A percentile compares a stretch with the other conserved stretches of the same genome.
phyloP scores from a whole-genome alignment of 2,797 vertebrate species.

The Acrocephalus scirpaceus region DNA sequence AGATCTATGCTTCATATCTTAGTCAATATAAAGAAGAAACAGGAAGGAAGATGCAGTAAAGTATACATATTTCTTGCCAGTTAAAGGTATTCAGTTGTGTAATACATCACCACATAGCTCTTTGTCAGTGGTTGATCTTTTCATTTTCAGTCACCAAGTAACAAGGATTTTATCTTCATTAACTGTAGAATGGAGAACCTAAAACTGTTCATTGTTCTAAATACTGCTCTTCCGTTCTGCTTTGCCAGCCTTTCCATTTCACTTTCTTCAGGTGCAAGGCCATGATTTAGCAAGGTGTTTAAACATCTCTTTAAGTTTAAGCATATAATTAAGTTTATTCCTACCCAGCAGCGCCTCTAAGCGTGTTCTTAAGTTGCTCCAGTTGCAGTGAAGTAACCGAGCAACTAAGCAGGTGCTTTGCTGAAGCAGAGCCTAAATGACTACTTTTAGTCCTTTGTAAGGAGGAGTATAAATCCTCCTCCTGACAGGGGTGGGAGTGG shows the following conservation, averaged over 20 bases:
- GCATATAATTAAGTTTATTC: neutral
- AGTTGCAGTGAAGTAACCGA: neutral
- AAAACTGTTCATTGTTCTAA: neutral
- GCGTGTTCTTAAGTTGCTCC: neutral
- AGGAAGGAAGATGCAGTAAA: neutral
- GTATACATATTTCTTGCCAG: neutral
- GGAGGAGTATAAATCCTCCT: constrained; percentile 32
- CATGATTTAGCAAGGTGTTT: neutral
- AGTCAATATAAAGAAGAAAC: neutral
- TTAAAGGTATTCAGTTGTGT: neutral
- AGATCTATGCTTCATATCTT: neutral
- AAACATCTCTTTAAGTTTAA: constrained; percentile 1
- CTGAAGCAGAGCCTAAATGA: constrained; percentile 33
- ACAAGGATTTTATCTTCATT: neutral
- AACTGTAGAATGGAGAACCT: neutral
- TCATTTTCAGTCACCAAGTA: neutral
- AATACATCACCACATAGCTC: neutral
- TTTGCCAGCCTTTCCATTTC: neutral
- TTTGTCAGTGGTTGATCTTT: neutral
- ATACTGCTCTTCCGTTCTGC: neutral
- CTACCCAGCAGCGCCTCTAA: neutral
- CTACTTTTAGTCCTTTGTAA: constrained; percentile 31
- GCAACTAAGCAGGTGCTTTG: constrained; percentile 48
- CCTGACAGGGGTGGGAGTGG: constrained; percentile 26
- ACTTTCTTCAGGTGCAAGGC: neutral